Evolutionary conservation across 2,113 vertebrate species (phyloP).

Genomic region (Lota lota): DNA sequence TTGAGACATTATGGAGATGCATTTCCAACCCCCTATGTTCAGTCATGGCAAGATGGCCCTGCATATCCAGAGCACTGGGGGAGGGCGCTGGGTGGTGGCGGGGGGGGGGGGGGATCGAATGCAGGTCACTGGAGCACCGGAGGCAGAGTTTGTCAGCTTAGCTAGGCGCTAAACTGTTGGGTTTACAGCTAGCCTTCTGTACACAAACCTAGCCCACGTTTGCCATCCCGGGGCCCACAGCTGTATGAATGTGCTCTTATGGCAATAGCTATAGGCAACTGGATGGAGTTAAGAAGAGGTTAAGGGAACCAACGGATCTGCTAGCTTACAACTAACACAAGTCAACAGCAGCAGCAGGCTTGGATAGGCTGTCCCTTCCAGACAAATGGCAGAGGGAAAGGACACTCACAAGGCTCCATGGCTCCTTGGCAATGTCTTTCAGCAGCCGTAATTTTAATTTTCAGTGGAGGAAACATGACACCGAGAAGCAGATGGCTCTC

Average conservation of each 20-base stretch:
- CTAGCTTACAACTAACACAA: too few relatives aligned
- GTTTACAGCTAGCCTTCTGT: not conserved
- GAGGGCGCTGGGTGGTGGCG: conserved; percentile 11
- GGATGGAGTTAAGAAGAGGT: not conserved
- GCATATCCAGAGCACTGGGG: not conserved
- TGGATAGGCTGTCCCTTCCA: too few relatives aligned
- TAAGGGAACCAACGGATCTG: too few relatives aligned
- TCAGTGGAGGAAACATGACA: conserved; percentile 6
- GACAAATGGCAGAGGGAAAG: too few relatives aligned
- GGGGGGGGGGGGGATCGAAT: conserved; percentile 28
- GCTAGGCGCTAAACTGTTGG: conserved; percentile 19
- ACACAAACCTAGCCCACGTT: not conserved
- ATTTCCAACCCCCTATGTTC: too few relatives aligned
- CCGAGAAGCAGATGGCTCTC: not conserved
- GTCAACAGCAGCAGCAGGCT: too few relatives aligned
- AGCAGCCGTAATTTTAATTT: conserved; percentile 41
- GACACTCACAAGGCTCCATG: not conserved
- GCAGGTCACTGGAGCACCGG: conserved; percentile 53
- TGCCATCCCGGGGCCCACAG: conserved; percentile 1
- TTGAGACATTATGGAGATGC: too few relatives aligned
- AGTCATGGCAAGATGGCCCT: too few relatives aligned
- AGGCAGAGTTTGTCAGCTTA: conserved; percentile 40
- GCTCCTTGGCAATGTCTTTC: conserved; percentile 32
- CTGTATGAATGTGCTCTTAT: not conserved
- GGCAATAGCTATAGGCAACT: not conserved